These are phyloP conservation scores for Nycticryphes semicollaris DNA, from an alignment of 2,113 vertebrate genomes.

Conservation along the genomic window DNA sequence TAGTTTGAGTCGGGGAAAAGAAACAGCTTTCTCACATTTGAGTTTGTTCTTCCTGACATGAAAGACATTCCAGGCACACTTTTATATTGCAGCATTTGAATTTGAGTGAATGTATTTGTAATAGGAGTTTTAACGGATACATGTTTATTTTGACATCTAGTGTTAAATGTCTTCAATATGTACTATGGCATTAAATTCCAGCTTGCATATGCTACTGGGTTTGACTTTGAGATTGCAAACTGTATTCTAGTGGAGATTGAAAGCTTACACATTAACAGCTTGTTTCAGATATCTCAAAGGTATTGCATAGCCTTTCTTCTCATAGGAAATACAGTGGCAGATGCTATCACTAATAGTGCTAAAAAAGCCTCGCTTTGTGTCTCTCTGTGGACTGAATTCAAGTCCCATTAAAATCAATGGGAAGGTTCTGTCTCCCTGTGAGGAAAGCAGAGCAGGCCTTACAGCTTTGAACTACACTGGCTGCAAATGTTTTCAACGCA, in stretches of 20 bases:
- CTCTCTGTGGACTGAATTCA: background rate
- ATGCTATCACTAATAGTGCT: background rate
- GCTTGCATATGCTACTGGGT: background rate
- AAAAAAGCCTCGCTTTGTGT: background rate
- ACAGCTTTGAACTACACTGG: background rate
- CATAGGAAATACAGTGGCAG: background rate
- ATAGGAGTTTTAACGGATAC: constrained; percentile 32
- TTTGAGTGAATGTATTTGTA: constrained; percentile 45
- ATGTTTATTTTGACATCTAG: constrained; percentile 42
- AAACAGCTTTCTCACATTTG: background rate
- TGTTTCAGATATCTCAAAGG: constrained; percentile 20
- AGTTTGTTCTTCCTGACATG: background rate
- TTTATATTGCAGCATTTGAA: background rate
- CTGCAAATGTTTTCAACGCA: background rate
- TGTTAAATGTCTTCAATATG: constrained; percentile 33
- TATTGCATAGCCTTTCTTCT: background rate
- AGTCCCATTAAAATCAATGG: constrained; percentile 19
- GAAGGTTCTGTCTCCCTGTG: background rate
- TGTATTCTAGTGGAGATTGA: background rate
- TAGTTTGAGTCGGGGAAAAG: background rate
- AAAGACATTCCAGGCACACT: background rate
- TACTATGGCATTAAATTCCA: background rate
- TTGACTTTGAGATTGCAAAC: constrained; percentile 18
- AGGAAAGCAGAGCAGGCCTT: background rate
- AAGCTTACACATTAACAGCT: constrained; percentile 11